Percentiles rank a stretch among this genome's conserved stretches.
phyloP scores from a whole-genome alignment of 1,140 invertebrate genomes.

The Littorina saxatilis region DNA sequence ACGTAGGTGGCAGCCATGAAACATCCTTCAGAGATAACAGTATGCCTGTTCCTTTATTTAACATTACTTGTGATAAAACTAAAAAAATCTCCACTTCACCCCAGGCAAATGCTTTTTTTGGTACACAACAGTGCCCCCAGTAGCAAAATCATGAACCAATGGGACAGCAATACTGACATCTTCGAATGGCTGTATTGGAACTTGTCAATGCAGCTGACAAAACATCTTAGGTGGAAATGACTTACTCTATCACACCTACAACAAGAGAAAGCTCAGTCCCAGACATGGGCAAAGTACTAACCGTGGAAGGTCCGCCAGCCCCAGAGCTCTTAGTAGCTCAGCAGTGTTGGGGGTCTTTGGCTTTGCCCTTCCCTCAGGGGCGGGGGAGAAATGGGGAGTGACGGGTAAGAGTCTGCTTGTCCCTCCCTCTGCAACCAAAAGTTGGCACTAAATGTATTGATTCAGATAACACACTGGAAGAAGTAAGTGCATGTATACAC shows the following conservation, averaged over 20 bases:
- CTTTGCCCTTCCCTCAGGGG: slow-evolving; percentile 46
- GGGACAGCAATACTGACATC: not conserved
- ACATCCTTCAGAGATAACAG: too few relatives aligned
- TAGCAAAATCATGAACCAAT: too few relatives aligned
- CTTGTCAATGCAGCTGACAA: too few relatives aligned
- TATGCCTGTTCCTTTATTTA: too few relatives aligned
- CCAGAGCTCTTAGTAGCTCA: slow-evolving; percentile 58
- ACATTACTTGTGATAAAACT: too few relatives aligned
- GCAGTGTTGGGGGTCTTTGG: slow-evolving; percentile 53
- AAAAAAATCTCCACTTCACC: too few relatives aligned
- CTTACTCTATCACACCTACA: too few relatives aligned
- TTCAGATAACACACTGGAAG: not conserved
- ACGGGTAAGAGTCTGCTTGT: slow-evolving; percentile 61
- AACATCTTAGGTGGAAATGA: too few relatives aligned
- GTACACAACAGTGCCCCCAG: too few relatives aligned
- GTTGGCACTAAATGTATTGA: not conserved
- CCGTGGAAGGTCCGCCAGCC: slow-evolving; percentile 39
- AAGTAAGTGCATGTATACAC: not conserved
- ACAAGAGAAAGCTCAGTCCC: too few relatives aligned
- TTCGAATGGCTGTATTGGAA: not conserved
- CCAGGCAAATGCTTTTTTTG: too few relatives aligned
- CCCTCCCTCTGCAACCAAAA: slow-evolving; percentile 55
- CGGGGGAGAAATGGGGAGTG: slow-evolving; percentile 66
- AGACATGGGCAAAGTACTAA: not conserved
- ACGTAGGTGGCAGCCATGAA: too few relatives aligned